Evolutionary conservation across 1,140 invertebrate species (phyloP).

Genomic region (Nasonia longicornis): DNA sequence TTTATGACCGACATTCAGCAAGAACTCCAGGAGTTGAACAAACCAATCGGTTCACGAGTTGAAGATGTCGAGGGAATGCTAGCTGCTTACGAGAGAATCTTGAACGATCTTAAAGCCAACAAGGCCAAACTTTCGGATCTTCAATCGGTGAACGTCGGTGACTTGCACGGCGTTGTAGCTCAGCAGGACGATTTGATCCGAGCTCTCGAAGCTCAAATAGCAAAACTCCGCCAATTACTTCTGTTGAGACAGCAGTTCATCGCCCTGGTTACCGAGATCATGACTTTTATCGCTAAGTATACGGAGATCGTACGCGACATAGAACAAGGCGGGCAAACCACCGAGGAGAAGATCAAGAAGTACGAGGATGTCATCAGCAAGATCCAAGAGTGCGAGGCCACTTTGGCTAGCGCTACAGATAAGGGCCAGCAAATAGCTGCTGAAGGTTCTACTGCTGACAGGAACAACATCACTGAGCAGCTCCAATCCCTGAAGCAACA

Average conservation of each 20-base stretch:
- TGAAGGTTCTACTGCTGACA: conserved; percentile 87
- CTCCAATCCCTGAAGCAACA: conserved; percentile 89
- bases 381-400: conserved; percentile 90
- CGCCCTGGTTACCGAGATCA: conserved; percentile 86
- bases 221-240: conserved; percentile 81
- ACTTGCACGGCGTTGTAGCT: conserved; percentile 81
- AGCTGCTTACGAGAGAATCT: conserved; percentile 81
- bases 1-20: conserved; percentile 85
- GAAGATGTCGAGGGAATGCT: conserved; percentile 87
- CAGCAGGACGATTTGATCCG: conserved; percentile 88
- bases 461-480: conserved; percentile 88
- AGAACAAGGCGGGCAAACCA: conserved; percentile 81
- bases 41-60: conserved; percentile 85
- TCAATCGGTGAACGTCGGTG: conserved; percentile 79
- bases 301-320: conserved; percentile 87
- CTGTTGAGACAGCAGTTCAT: conserved; percentile 88
- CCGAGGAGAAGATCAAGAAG: conserved; percentile 87
- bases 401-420: conserved; percentile 85
- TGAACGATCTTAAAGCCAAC: conserved; percentile 84
- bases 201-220: conserved; percentile 86
- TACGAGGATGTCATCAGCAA: conserved; percentile 88
- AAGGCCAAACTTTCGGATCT: conserved; percentile 83
- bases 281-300: conserved; percentile 88
- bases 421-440: conserved; percentile 92
- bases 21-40: conserved; percentile 84